Evolutionary conservation across 2,797 vertebrate species (phyloP).

Genomic region (Potorous gilbertii): DNA sequence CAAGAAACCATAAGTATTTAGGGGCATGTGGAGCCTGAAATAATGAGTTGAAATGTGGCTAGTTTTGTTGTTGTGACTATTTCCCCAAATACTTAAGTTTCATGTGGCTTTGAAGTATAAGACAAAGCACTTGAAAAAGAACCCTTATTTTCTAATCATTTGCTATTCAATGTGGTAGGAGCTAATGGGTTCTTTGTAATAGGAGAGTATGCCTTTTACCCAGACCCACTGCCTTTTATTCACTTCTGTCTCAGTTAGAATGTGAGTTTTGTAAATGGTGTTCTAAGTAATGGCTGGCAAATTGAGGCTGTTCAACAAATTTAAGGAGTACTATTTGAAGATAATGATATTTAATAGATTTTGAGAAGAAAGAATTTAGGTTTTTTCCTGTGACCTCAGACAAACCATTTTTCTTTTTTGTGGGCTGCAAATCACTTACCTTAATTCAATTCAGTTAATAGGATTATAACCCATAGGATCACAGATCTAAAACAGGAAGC

Average conservation of each 20-base stretch:
- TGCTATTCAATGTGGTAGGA: constrained; percentile 5
- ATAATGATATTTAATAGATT: constrained; percentile 28
- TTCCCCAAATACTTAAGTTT: not conserved
- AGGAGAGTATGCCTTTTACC: not conserved
- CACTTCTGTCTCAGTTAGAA: constrained; percentile 18
- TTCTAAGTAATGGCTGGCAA: not conserved
- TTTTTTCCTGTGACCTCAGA: not conserved
- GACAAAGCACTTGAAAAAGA: constrained; percentile 15
- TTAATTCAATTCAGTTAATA: not conserved
- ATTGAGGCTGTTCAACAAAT: not conserved
- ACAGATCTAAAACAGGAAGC: not conserved
- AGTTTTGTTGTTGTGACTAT: constrained; percentile 34
- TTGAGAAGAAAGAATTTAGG: constrained; percentile 11
- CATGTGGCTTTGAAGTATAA: constrained; percentile 47
- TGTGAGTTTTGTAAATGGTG: not conserved
- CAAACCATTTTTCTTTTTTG: not conserved
- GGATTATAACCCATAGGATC: not conserved
- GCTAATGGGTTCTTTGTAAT: constrained; percentile 21
- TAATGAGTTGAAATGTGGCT: constrained; percentile 32
- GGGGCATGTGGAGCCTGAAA: constrained; percentile 20
- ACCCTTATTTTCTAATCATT: not conserved
- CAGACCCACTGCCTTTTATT: not conserved
- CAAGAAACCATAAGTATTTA: constrained; percentile 22
- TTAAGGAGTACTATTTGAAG: not conserved
- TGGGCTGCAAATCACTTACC: not conserved